Percentiles rank a stretch among this genome's conserved stretches.
phyloP scores from a whole-genome alignment of 2,113 vertebrate species.

The Thermophis baileyi region DNA sequence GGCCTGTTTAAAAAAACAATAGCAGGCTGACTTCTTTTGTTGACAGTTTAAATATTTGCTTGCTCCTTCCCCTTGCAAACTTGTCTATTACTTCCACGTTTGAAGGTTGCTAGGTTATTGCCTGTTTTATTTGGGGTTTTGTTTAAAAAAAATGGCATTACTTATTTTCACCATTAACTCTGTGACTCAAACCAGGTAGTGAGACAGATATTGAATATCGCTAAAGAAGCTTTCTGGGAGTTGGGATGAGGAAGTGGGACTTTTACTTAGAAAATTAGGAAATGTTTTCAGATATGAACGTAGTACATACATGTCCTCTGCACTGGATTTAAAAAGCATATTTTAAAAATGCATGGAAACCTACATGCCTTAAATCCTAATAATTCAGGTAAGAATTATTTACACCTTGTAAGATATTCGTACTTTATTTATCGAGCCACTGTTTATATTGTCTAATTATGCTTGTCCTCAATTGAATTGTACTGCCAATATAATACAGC shows the following conservation, averaged over 20 bases:
- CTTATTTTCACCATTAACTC: background rate
- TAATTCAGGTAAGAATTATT: background rate
- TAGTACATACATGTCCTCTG: background rate
- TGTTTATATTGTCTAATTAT: background rate
- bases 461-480: background rate
- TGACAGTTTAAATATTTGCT: background rate
- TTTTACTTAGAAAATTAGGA: background rate
- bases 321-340: background rate
- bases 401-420: background rate
- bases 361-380: background rate
- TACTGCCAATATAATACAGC: background rate
- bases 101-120: slow-evolving; percentile 8
- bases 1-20: background rate
- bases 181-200: background rate
- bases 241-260: background rate
- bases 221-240: background rate
- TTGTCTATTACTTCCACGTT: background rate
- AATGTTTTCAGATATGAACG: background rate
- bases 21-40: background rate
- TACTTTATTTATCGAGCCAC: background rate
- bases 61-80: background rate
- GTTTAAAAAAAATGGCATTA: slow-evolving; percentile 8
- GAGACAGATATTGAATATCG: background rate
- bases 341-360: background rate
- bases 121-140: background rate